phyloP scores from a whole-genome alignment of 2,113 vertebrate species.

The Phrynosoma platyrhinos region DNA sequence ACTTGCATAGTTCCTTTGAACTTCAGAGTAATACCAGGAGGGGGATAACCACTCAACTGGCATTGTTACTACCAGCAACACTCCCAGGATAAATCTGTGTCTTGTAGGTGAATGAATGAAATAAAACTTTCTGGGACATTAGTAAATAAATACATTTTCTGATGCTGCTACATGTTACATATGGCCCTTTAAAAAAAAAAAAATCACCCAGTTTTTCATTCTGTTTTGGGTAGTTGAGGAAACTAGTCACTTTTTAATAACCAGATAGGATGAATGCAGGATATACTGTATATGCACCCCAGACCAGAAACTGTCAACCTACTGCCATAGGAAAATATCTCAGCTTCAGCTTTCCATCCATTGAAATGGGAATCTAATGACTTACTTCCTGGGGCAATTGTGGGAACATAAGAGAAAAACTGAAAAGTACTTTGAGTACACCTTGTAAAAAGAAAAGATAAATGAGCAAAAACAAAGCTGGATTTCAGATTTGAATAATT shows the following conservation, averaged over 20 bases:
- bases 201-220: background rate
- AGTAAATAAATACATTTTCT: background rate
- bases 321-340: background rate
- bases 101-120: background rate
- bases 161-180: background rate
- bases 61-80: too few species aligned
- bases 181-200: background rate
- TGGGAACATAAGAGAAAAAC: background rate
- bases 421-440: conserved; percentile 1
- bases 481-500: conserved; percentile 34
- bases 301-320: background rate
- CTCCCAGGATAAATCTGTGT: background rate
- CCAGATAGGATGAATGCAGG: background rate
- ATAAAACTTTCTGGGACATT: background rate
- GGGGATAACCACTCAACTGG: too few species aligned
- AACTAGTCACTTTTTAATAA: background rate
- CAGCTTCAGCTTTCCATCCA: conserved; percentile 1
- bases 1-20: too few species aligned
- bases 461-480: conserved; percentile 19
- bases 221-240: background rate
- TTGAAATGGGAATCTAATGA: conserved; percentile 4
- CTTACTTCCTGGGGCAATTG: background rate
- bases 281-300: background rate
- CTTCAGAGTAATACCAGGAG: too few species aligned
- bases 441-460: conserved; percentile 11